These are phyloP conservation scores for Dysdera silvatica DNA, from an alignment of 1,140 invertebrate species.

Conservation along the genomic window DNA sequence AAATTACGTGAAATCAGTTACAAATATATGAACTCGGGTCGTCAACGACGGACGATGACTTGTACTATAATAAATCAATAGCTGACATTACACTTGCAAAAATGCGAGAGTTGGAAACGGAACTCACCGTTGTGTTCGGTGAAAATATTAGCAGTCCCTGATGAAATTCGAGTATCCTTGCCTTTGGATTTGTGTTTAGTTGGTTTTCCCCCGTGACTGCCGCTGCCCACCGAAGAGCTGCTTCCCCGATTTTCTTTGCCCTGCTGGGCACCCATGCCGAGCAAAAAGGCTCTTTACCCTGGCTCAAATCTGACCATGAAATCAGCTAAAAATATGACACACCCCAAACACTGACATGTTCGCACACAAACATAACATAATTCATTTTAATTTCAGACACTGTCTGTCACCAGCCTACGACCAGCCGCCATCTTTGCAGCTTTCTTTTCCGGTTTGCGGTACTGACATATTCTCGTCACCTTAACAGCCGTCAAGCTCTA, in stretches of 20 bases:
- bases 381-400: background rate
- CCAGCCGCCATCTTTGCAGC: background rate
- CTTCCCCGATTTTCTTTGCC: conserved; percentile 31
- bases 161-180: conserved; percentile 28
- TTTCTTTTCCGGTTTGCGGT: background rate
- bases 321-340: background rate
- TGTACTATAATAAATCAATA: too few relatives aligned
- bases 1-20: too few relatives aligned
- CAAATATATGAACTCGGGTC: too few relatives aligned
- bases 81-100: too few relatives aligned
- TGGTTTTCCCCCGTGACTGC: conserved; percentile 27
- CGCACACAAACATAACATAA: background rate
- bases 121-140: conserved; percentile 29
- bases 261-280: conserved; percentile 29
- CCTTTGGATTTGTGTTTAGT: conserved; percentile 28
- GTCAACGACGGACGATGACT: too few relatives aligned
- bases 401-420: background rate
- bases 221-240: conserved; percentile 29
- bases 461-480: too few relatives aligned
- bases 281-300: conserved; percentile 19
- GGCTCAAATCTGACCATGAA: conserved; percentile 29
- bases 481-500: too few relatives aligned
- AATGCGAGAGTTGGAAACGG: too few relatives aligned
- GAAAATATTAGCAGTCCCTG: conserved; percentile 28
- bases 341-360: background rate